phyloP scores from a whole-genome alignment of 2,888 invertebrate species.

The Drosophila quasianomalipes region DNA sequence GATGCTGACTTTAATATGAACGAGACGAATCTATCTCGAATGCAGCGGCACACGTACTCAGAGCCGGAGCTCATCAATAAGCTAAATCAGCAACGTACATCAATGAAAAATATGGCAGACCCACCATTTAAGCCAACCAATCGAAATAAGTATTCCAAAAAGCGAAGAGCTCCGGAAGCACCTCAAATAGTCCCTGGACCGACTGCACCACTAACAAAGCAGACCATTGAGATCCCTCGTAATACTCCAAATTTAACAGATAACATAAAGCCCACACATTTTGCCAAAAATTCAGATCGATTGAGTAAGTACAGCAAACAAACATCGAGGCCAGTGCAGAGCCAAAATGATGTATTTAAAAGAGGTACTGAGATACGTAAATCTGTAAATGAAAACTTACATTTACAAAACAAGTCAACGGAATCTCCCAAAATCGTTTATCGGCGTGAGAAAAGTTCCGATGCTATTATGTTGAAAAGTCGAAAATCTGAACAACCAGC shows the following conservation, averaged over 20 bases:
- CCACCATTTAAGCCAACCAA: slow-evolving; percentile 66
- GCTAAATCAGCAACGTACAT: slow-evolving; percentile 14
- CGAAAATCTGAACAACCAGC: slow-evolving; percentile 32
- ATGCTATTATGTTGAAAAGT: slow-evolving; percentile 61
- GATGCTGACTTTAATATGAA: slow-evolving; percentile 34
- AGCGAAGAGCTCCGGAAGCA: slow-evolving; percentile 90
- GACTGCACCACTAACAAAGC: background rate
- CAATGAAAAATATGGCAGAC: slow-evolving; percentile 8
- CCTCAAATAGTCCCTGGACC: slow-evolving; percentile 66
- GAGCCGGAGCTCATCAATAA: slow-evolving; percentile 89
- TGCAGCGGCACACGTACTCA: slow-evolving; percentile 85
- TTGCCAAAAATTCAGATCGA: slow-evolving; percentile 81
- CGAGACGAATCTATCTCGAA: slow-evolving; percentile 45
- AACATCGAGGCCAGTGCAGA: slow-evolving; percentile 10
- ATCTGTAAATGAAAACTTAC: slow-evolving; percentile 36
- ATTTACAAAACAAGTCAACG: slow-evolving; percentile 3
- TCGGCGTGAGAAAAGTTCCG: slow-evolving; percentile 76
- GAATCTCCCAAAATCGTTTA: slow-evolving; percentile 21
- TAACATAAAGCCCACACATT: slow-evolving; percentile 88
- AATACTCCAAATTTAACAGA: slow-evolving; percentile 16
- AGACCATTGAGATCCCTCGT: slow-evolving; percentile 11
- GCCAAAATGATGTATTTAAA: slow-evolving; percentile 21
- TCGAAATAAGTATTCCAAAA: slow-evolving; percentile 87
- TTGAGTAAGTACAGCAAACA: slow-evolving; percentile 86
- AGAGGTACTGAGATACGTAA: slow-evolving; percentile 37